These are phyloP conservation scores for Stenurella melanura DNA, from an alignment of 2,888 invertebrate genomes.

Conservation along the genomic window DNA sequence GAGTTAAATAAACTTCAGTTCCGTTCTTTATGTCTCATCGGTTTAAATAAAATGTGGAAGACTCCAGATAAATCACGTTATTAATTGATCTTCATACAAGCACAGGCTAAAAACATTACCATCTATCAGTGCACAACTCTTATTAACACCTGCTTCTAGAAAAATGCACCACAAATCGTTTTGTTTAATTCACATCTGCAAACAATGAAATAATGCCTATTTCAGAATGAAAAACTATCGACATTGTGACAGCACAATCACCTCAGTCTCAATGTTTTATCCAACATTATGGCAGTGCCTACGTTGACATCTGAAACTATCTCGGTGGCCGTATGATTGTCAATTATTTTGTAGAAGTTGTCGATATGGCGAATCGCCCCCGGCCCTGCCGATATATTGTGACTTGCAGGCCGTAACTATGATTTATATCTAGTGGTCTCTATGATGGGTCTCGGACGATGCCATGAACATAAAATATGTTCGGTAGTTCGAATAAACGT, in stretches of 20 bases:
- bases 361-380: conserved; percentile 35
- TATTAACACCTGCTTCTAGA: too few relatives aligned
- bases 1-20: too few relatives aligned
- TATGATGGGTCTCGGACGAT: conserved; percentile 35
- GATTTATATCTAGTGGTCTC: conserved; percentile 50
- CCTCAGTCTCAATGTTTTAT: conserved; percentile 18
- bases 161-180: neutral
- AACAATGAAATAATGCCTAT: neutral
- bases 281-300: conserved; percentile 22
- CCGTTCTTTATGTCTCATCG: too few relatives aligned
- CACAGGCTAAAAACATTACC: too few relatives aligned
- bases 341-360: conserved; percentile 34
- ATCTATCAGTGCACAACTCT: too few relatives aligned
- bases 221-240: neutral
- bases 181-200: neutral
- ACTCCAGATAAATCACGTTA: too few relatives aligned
- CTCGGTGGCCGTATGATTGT: conserved; percentile 35
- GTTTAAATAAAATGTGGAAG: too few relatives aligned
- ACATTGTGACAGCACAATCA: conserved; percentile 12
- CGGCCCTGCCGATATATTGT: conserved; percentile 47
- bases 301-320: conserved; percentile 36
- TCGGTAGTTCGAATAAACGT: conserved; percentile 56
- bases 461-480: conserved; percentile 56
- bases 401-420: conserved; percentile 52
- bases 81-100: too few relatives aligned